These are phyloP conservation scores for Himalopsyche tibetana DNA, from an alignment of 2,888 invertebrate genomes.

Conservation along the genomic window DNA sequence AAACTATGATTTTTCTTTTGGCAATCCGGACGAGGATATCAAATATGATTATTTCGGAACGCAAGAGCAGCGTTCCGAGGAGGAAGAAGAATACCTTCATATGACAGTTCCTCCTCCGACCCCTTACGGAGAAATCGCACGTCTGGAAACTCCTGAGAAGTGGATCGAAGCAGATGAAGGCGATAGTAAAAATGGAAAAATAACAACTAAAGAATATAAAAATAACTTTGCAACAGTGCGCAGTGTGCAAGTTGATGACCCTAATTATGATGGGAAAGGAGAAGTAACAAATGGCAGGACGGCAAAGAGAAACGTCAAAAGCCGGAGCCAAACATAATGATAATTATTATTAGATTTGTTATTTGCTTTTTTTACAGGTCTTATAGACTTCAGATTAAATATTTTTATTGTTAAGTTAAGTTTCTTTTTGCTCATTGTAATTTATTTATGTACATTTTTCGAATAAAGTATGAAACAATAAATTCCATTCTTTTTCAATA, in stretches of 20 bases:
- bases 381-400: not conserved
- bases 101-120: constrained; percentile 72
- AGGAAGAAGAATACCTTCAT: constrained; percentile 70
- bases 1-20: constrained; percentile 58
- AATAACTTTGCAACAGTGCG: constrained; percentile 72
- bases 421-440: constrained; percentile 59
- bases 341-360: constrained; percentile 25
- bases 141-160: constrained; percentile 66
- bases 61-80: constrained; percentile 71
- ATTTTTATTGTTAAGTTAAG: constrained; percentile 51
- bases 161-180: constrained; percentile 67
- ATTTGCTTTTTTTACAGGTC: constrained; percentile 30
- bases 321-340: constrained; percentile 2
- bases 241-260: constrained; percentile 71
- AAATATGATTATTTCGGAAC: constrained; percentile 73
- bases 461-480: constrained; percentile 53
- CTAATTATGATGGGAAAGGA: constrained; percentile 65
- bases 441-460: constrained; percentile 58
- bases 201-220: constrained; percentile 71
- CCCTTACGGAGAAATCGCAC: constrained; percentile 67
- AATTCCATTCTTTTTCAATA: not conserved
- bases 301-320: constrained; percentile 22
- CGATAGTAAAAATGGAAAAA: constrained; percentile 70
- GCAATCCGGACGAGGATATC: constrained; percentile 68
- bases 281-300: not conserved